Percentiles rank a stretch among this genome's conserved stretches.
phyloP scores from a whole-genome alignment of 2,888 invertebrate genomes.

The Heliothis peltigera region DNA sequence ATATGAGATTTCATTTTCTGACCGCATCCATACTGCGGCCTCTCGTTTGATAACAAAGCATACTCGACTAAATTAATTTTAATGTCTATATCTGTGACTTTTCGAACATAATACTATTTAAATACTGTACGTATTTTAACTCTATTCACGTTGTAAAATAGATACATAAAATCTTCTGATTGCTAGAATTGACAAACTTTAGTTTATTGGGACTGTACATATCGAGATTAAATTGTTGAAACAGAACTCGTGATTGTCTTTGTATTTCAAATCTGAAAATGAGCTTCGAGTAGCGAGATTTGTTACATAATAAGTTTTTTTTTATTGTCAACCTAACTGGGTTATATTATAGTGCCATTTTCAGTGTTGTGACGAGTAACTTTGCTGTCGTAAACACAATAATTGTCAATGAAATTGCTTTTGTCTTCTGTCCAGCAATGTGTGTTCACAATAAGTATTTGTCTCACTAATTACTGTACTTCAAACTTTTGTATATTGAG shows the following conservation, averaged over 20 bases:
- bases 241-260: slow-evolving; percentile 57
- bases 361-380: slow-evolving; percentile 72
- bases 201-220: slow-evolving; percentile 68
- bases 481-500: slow-evolving; percentile 57
- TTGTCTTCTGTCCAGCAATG: slow-evolving; percentile 59
- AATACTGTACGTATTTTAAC: slow-evolving; percentile 52
- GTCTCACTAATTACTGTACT: slow-evolving; percentile 50
- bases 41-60: slow-evolving; percentile 40
- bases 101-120: slow-evolving; percentile 39
- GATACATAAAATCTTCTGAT: slow-evolving; percentile 44
- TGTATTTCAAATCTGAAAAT: slow-evolving; percentile 59
- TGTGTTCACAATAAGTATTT: slow-evolving; percentile 62
- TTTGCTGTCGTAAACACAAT: slow-evolving; percentile 55
- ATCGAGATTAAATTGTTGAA: slow-evolving; percentile 69
- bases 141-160: slow-evolving; percentile 56
- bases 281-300: slow-evolving; percentile 62
- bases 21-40: slow-evolving; percentile 58
- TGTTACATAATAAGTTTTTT: slow-evolving; percentile 54
- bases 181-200: slow-evolving; percentile 48
- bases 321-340: slow-evolving; percentile 66
- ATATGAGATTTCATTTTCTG: slow-evolving; percentile 42
- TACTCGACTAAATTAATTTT: slow-evolving; percentile 53
- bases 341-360: slow-evolving; percentile 81
- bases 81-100: slow-evolving; percentile 60
- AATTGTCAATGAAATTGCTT: slow-evolving; percentile 57